These are phyloP conservation scores for Meteorus sp. DNA, from an alignment of 1,140 invertebrate species.

Conservation along the genomic window DNA sequence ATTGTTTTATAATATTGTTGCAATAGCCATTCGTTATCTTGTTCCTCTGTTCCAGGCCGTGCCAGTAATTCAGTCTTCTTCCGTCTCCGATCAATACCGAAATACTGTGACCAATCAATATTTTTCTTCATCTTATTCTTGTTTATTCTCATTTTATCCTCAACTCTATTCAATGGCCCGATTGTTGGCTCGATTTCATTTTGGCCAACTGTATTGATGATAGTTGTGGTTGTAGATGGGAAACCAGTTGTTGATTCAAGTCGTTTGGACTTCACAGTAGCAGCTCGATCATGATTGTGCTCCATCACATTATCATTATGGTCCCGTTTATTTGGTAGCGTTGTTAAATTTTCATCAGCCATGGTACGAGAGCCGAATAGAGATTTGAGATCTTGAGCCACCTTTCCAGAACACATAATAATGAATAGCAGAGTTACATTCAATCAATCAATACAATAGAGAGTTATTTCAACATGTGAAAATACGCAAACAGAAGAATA, in stretches of 20 bases:
- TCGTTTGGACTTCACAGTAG: background rate
- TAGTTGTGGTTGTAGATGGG: background rate
- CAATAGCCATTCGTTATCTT: constrained; percentile 63
- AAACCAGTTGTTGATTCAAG: background rate
- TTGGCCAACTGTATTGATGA: background rate
- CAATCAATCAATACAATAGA: too few species aligned
- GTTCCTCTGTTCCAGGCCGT: constrained; percentile 46
- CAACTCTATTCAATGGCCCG: constrained; percentile 8
- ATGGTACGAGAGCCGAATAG: background rate
- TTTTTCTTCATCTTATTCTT: constrained; percentile 68
- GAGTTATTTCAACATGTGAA: background rate
- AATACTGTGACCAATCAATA: constrained; percentile 82
- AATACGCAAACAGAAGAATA: background rate
- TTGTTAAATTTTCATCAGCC: background rate
- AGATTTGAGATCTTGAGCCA: background rate
- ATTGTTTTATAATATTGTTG: constrained; percentile 59
- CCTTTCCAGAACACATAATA: too few species aligned
- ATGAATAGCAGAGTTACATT: too few species aligned
- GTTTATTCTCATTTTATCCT: constrained; percentile 46
- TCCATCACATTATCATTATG: too few species aligned
- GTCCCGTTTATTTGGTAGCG: too few species aligned
- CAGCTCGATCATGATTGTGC: background rate
- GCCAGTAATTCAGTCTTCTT: constrained; percentile 62
- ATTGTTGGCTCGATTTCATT: background rate
- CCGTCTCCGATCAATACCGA: constrained; percentile 77